Evolutionary conservation across 2,797 vertebrate species (phyloP).

Genomic region (Channallabes apus): DNA sequence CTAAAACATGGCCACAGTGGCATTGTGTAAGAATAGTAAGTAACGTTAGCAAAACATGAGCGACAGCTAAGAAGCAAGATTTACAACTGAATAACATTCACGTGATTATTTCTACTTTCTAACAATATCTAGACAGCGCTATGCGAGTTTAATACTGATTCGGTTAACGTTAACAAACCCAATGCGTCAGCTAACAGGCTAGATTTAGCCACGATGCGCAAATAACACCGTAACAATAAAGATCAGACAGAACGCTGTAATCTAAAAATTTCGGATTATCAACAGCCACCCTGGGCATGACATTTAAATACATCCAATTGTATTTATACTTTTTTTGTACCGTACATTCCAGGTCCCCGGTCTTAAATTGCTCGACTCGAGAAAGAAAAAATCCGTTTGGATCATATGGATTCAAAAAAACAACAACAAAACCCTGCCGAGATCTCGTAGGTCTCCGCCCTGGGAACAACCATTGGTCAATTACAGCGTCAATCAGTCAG

Average conservation of each 20-base stretch:
- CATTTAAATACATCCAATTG: background rate
- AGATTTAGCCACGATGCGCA: slow-evolving; percentile 36
- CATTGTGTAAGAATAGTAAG: background rate
- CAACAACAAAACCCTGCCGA: slow-evolving; percentile 68
- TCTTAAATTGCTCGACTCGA: slow-evolving; percentile 44
- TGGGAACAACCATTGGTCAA: slow-evolving; percentile 22
- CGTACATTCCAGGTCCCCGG: slow-evolving; percentile 63
- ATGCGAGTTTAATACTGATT: background rate
- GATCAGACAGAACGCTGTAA: background rate
- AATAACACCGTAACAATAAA: slow-evolving; percentile 30
- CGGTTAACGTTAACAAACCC: background rate
- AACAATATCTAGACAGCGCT: background rate
- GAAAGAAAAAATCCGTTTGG: slow-evolving; percentile 50
- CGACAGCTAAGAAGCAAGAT: background rate
- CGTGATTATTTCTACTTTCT: background rate
- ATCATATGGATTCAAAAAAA: slow-evolving; percentile 62
- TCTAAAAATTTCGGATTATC: background rate
- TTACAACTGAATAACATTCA: background rate
- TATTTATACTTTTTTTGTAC: slow-evolving; percentile 64
- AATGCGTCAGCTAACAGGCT: slow-evolving; percentile 5
- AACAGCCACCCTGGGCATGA: background rate
- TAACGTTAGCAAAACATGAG: background rate
- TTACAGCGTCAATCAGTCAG: background rate
- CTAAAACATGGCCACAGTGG: background rate
- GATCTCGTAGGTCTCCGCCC: slow-evolving; percentile 8